Evolutionary conservation across 2,888 invertebrate species (phyloP).

Genomic region (Hirtodrosophila confusa): DNA sequence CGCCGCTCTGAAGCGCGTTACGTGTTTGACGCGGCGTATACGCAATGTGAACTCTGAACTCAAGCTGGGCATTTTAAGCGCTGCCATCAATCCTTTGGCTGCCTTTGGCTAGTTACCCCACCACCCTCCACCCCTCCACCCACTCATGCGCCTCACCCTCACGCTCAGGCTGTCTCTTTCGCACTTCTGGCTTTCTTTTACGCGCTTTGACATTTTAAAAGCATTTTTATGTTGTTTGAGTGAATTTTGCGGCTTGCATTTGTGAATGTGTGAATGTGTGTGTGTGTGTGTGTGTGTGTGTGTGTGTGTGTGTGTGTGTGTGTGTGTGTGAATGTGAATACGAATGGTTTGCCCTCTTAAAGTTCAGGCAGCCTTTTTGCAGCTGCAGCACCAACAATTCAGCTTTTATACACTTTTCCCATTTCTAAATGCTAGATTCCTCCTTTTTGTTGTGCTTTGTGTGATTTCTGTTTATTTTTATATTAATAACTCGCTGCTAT

Average conservation of each 20-base stretch:
- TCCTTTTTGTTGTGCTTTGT: conserved; percentile 10
- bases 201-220: conserved; percentile 79
- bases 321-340: conserved; percentile 17
- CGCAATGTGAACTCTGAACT: conserved; percentile 66
- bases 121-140: neutral
- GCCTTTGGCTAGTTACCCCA: conserved; percentile 19
- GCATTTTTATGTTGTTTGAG: conserved; percentile 74
- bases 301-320: conserved; percentile 23
- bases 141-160: neutral
- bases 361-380: conserved; percentile 34
- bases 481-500: conserved; percentile 64
- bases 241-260: conserved; percentile 68
- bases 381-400: conserved; percentile 8
- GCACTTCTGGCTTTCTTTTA: conserved; percentile 54
- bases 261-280: conserved; percentile 20
- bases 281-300: conserved; percentile 6
- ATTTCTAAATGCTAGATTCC: no score
- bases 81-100: conserved; percentile 66
- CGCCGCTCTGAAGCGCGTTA: conserved; percentile 49
- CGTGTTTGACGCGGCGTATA: conserved; percentile 70
- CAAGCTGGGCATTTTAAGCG: conserved; percentile 57
- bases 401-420: conserved; percentile 17
- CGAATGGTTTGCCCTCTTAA: conserved; percentile 38
- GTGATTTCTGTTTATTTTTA: conserved; percentile 25
- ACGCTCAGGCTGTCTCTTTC: conserved; percentile 14